Evolutionary conservation across 1,140 invertebrate genomes (phyloP).

Genomic region (Drosophila trapezifrons): DNA sequence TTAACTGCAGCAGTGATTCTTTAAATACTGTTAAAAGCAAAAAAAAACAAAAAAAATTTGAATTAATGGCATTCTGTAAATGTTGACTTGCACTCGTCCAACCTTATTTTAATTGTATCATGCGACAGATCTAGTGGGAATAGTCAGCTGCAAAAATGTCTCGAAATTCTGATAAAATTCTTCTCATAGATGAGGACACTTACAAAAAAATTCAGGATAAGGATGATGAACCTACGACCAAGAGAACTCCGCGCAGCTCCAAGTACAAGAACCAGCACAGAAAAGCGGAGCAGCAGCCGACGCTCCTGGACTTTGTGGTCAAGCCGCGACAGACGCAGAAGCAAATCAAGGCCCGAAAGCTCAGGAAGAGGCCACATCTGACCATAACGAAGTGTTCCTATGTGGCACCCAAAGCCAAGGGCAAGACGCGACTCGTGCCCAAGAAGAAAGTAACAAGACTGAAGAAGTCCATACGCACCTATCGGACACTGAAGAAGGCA

Average conservation of each 20-base stretch:
- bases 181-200: constrained; percentile 46
- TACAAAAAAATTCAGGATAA: constrained; percentile 28
- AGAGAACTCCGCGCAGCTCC: constrained; percentile 48
- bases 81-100: no score
- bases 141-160: constrained; percentile 23
- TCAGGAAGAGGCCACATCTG: constrained; percentile 13
- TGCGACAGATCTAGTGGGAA: no score
- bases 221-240: not conserved
- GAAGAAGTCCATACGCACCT: constrained; percentile 56
- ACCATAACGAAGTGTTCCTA: constrained; percentile 18
- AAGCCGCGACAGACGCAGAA: constrained; percentile 32
- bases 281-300: constrained; percentile 20
- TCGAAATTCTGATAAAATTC: constrained; percentile 53
- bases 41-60: no score
- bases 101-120: no score
- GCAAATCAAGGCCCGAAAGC: constrained; percentile 23
- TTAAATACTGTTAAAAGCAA: no score
- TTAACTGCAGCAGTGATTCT: no score
- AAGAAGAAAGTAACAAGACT: constrained; percentile 48
- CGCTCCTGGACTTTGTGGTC: constrained; percentile 62
- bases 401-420: constrained; percentile 52
- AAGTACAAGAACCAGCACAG: constrained; percentile 70
- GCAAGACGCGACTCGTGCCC: constrained; percentile 53
- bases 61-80: no score
- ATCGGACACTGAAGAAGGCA: constrained; percentile 36